Evolutionary conservation across 2,888 invertebrate species (phyloP), one percentile per base, ranked within the genome.

Genomic region (Pyrrhosoma nymphula): DNA sequence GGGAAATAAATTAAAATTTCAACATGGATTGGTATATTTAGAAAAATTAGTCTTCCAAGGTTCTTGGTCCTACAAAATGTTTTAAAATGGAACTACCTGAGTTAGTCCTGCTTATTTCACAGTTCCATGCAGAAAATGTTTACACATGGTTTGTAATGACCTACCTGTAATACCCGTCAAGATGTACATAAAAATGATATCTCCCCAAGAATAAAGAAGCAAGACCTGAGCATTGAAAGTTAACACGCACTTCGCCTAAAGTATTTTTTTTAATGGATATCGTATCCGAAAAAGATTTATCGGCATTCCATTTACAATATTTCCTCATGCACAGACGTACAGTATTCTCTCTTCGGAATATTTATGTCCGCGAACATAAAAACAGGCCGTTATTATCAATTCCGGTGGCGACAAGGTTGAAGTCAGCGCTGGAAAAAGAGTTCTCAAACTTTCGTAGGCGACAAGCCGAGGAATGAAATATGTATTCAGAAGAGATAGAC

Each of bases 391-490:
- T n/a, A 69, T 69, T 69, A 69, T 69, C 69, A 69, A 69, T 69
- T 69, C 69, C 69, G 69, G 69, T 69, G 69, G 69, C 69, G n/a
- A 69, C 69, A 69, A n/a, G 69, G 69, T 69, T 69, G 26, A 69
- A 26, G 69, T 69, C 69, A 69, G 69, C 69, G n/a, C 69, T 26
- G 69, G n/a, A n/a, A 69, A 69, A 69, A 69, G 69, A 69, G 69
- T 12, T 69, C 26, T 69, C 69, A 69, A 69, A 69, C 26, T n/a
- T 0, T 69, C 23, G 69, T 69, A 69, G 23, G 26, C n/a, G 69
- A 26, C n/a, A 12, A 23, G 23, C 8, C 23, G 69, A 69, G 8
- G 69, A 69, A 26, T 20, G 26, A 69, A 10, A 69, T n/a, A 10
- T 69, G n/a, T 69, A 69, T 69, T 69, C 69, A 69, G 69, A 0